Evolutionary conservation across 2,888 invertebrate species (phyloP).

Genomic region (Mesorhabditis sp.): DNA sequence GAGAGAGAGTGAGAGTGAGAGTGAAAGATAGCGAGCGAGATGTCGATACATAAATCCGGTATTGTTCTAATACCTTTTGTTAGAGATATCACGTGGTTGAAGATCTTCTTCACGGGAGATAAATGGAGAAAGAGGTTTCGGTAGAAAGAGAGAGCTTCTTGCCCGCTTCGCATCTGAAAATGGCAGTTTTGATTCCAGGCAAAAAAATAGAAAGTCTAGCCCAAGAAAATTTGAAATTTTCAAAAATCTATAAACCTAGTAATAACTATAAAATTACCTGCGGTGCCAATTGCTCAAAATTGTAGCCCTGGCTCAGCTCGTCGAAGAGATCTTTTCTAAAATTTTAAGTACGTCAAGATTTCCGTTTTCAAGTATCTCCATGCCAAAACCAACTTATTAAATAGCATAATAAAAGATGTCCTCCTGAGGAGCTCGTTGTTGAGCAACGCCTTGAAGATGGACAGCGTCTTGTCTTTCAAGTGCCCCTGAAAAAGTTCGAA

Average conservation of each 20-base stretch:
- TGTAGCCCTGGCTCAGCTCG: conserved; percentile 25
- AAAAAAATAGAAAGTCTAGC: not conserved
- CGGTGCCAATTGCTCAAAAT: conserved; percentile 24
- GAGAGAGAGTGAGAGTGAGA: conserved; percentile 7
- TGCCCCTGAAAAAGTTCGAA: conserved; percentile 27
- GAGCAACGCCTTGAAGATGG: conserved; percentile 22
- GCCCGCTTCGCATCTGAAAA: conserved; percentile 18
- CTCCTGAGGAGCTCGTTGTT: conserved; percentile 15
- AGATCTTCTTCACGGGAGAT: conserved; percentile 23
- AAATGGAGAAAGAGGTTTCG: conserved; percentile 22
- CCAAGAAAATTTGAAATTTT: too few species aligned
- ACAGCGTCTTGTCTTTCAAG: conserved; percentile 29
- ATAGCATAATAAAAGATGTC: conserved; percentile 23
- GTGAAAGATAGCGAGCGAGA: not conserved
- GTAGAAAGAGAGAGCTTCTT: conserved; percentile 25
- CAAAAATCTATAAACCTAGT: too few species aligned
- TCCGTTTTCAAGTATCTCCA: not conserved
- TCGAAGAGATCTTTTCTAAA: conserved; percentile 24
- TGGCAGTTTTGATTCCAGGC: not conserved
- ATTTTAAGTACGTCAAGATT: not conserved
- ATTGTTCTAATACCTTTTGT: conserved; percentile 12
- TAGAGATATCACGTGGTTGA: conserved; percentile 23
- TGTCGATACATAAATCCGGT: too few species aligned
- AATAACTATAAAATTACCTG: conserved; percentile 10
- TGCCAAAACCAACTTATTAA: conserved; percentile 21